Base-by-base conservation (phyloP, 1,140 invertebrate species). In the Diabrotica undecimpunctata region DNA sequence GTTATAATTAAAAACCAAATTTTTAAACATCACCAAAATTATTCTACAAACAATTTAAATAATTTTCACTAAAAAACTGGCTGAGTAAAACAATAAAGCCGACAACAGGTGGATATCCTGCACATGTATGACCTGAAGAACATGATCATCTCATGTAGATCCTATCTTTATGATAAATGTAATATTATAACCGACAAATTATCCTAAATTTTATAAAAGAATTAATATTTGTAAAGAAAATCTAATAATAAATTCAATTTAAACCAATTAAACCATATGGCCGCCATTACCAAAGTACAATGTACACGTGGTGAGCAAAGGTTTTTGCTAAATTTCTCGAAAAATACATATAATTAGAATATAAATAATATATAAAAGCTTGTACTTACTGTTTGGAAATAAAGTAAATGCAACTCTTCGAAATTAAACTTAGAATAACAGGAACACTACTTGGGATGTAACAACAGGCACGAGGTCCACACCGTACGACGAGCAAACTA, bases 231-330 rank as follows among this genome's bases (percentile, higher is more conserved):
- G 35, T 8, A 11, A 39, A 7, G 9, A 6, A 8, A 5, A 62
- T 6, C 10, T 25, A 13, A 36, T 35, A n/a, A 61, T 13, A 58
- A 8, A 13, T 25, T 41, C 14, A n/a, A 46, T 37, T 55, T 50
- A 67, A 61, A 54, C 55, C 59, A 35, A 67, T 59, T 72, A 70
- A 55, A 71, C 70, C 77, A 78, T 78, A 78, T 78, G 77, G 77
- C 75, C 67, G 75, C 75, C 71, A 76, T 76, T 74, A 70, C 56
- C 41, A 60, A 63, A 66, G 62, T 61, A 58, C 53, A 61, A 38
- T 70, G 66, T 72, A 78, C 77, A 78, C 77, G 77, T 78, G 77
- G 75, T 78, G 74, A 53, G 53, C 37, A 11, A 64, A 39, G 58
- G 67, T 70, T 68, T 70, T 60, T 25, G 35, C 12, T 35, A 10